A percentile compares a stretch with the other conserved stretches of the same genome.
These are phyloP conservation scores for Bombyx huttoni DNA, from an alignment of 2,888 invertebrate species.

Conservation along the genomic window DNA sequence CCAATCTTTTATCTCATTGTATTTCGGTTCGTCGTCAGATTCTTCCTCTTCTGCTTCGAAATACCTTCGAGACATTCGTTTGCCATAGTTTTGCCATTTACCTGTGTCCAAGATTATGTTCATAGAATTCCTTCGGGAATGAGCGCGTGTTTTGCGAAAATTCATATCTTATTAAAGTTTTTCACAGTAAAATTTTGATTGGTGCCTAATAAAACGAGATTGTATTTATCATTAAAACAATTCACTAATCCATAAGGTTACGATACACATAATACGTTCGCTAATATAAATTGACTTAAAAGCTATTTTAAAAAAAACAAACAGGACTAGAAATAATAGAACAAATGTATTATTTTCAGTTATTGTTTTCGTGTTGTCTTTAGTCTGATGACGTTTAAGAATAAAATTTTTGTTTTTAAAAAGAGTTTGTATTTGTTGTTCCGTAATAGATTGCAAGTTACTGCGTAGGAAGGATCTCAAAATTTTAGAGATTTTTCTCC, in stretches of 20 bases:
- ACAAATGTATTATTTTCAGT: too few species aligned
- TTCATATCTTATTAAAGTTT: slow-evolving; percentile 31
- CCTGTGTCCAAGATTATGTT: slow-evolving; percentile 32
- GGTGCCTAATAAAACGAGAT: slow-evolving; percentile 7
- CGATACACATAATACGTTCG: neutral
- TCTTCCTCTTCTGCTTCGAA: slow-evolving; percentile 24
- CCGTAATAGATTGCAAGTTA: too few species aligned
- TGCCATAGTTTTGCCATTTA: slow-evolving; percentile 40
- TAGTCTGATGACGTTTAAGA: too few species aligned
- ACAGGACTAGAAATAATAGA: too few species aligned
- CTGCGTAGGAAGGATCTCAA: too few species aligned
- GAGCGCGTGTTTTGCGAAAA: slow-evolving; percentile 38
- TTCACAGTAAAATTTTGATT: slow-evolving; percentile 27
- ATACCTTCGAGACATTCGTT: slow-evolving; percentile 26
- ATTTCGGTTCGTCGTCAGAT: slow-evolving; percentile 34
- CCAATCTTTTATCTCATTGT: slow-evolving; percentile 41
- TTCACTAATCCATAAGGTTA: slow-evolving; percentile 30
- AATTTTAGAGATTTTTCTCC: too few species aligned
- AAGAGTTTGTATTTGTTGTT: too few species aligned
- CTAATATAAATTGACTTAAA: too few species aligned
- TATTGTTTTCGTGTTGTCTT: too few species aligned
- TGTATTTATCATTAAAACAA: slow-evolving; percentile 9
- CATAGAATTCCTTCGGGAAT: slow-evolving; percentile 35
- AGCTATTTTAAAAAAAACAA: too few species aligned
- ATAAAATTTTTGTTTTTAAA: too few species aligned